Base-by-base conservation (phyloP, 2,888 invertebrate species). In the Sericinus montela region DNA sequence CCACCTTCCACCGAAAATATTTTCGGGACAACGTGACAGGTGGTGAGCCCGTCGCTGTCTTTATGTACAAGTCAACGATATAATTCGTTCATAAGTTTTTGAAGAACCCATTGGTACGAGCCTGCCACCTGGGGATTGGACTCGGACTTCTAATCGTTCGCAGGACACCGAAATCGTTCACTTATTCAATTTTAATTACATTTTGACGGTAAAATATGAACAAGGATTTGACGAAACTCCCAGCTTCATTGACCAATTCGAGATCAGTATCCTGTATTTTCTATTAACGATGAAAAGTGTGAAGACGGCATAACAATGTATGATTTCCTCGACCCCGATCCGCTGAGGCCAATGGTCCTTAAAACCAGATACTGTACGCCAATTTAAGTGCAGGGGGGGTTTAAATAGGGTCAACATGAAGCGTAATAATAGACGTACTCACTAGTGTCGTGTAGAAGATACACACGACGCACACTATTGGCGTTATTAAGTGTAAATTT, bases 391-490 rank as follows among this genome's bases (percentile, higher is more conserved):
- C 51, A 25, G 36, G 36, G 53, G 57, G 60, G 60, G 54, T 62
- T 60, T 58, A 43, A 68, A 68, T 64, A 62, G 55, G 64, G 68
- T 65, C 65, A 65, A 55, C 50, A 50, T 42, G 35, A 16, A 52
- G n/a, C 14, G 37, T 14, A 48, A 40, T 14, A 28, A 48, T 7
- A 29, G 28, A 46, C 19, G 51, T 66, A 90, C 93, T 93, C 86
- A 95, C 96, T 75, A 96, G 75, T 52, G 96, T 95, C 0, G 97
- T 98, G 80, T 98, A 98, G 82, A 97, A 96, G 58, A 96, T 97
- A 83, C 96, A 96, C n/a, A 96, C 94, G 30, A 94, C 79, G 74
- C 95, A 95, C 1, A 96, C 95, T 16, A 94, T 90, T 0, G 94
- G 92, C 9, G 95, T 94, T 23, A 95, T 93, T 56, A 94, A 80